Conservation (phyloP, 2,888 invertebrate genomes). For the Drosophila gaucha region DNA sequence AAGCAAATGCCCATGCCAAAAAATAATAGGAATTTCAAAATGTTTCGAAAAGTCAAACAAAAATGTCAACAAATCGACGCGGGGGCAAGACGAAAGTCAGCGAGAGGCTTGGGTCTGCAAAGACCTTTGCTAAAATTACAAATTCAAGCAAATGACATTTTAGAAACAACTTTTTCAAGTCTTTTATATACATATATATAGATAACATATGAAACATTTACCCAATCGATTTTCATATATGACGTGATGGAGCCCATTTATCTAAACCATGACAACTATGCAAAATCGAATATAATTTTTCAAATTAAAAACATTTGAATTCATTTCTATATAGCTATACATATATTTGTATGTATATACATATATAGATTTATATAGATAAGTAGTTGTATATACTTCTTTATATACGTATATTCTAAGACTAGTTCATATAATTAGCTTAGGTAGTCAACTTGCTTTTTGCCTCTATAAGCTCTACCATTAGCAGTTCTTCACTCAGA, state of each 20-base stretch:
- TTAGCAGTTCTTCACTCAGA: background rate
- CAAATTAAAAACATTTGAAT: no score
- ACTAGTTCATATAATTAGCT: background rate
- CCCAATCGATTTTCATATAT: no score
- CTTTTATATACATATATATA: background rate
- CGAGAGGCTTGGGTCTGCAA: no score
- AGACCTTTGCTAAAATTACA: slow-evolving; percentile 35
- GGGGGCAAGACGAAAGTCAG: slow-evolving; percentile 7
- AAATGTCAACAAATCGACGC: slow-evolving; percentile 69
- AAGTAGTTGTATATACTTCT: background rate
- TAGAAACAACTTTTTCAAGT: no score
- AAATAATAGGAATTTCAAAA: slow-evolving; percentile 39
- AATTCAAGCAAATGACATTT: slow-evolving; percentile 56
- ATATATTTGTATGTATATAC: no score
- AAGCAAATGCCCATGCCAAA: slow-evolving; percentile 20
- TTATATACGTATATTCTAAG: background rate
- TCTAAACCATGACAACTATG: no score
- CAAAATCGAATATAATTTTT: no score
- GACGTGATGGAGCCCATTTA: no score
- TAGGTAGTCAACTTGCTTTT: background rate
- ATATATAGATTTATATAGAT: background rate
- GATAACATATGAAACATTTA: no score
- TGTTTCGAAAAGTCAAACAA: slow-evolving; percentile 72
- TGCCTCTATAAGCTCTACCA: background rate
- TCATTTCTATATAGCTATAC: background rate